phyloP scores from a whole-genome alignment of 2,888 invertebrate genomes.

The Sarcophaga variegata region DNA sequence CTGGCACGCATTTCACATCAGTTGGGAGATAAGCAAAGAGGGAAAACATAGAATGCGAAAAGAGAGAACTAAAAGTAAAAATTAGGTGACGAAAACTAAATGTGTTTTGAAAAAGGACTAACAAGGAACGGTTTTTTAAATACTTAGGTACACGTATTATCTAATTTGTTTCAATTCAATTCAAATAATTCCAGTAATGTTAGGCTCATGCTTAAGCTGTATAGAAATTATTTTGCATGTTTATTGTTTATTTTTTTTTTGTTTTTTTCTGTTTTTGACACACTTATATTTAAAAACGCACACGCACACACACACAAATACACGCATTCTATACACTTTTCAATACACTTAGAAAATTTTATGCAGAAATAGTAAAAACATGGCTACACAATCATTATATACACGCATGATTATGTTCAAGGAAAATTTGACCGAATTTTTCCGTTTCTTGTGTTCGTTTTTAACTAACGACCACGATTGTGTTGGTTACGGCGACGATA shows the following conservation, averaged over 20 bases:
- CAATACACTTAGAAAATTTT: slow-evolving; percentile 38
- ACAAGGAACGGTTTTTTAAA: too few relatives aligned
- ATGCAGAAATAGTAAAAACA: slow-evolving; percentile 61
- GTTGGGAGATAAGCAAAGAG: neutral
- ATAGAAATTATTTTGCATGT: too few relatives aligned
- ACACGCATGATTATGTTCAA: slow-evolving; percentile 67
- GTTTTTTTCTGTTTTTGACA: neutral
- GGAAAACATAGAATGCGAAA: slow-evolving; percentile 4
- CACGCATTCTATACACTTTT: slow-evolving; percentile 1
- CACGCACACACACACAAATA: slow-evolving; percentile 15
- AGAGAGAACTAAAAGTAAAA: neutral
- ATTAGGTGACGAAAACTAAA: neutral
- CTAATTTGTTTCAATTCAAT: too few relatives aligned
- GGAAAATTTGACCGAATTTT: slow-evolving; percentile 74
- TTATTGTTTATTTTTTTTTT: too few relatives aligned
- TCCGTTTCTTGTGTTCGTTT: slow-evolving; percentile 69
- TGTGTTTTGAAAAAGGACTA: too few relatives aligned
- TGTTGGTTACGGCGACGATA: slow-evolving; percentile 66
- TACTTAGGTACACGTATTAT: too few relatives aligned
- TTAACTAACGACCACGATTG: slow-evolving; percentile 68
- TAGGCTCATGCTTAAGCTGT: too few relatives aligned
- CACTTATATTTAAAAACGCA: neutral
- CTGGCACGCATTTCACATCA: slow-evolving; percentile 28
- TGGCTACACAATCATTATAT: slow-evolving; percentile 44
- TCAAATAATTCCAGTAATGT: too few relatives aligned